Conservation (phyloP, 2,113 vertebrate genomes). For the Rhodinocichla rosea region DNA sequence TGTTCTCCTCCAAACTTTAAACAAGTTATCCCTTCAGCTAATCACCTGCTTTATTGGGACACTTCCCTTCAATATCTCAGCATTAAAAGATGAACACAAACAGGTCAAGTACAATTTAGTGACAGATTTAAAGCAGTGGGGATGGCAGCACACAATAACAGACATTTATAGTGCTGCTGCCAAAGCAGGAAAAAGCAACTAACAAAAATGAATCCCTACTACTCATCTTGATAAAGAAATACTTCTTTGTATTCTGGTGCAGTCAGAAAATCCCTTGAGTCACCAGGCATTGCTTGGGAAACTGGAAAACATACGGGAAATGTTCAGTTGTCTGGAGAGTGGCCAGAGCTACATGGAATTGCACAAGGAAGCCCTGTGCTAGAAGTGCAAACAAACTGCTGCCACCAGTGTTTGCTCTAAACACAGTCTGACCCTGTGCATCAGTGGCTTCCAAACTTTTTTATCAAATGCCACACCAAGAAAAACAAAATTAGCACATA, state of each 20-base stretch:
- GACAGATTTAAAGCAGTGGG: neutral
- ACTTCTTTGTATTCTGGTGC: neutral
- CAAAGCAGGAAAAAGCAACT: neutral
- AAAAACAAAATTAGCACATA: neutral
- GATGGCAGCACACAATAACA: rapidly evolving
- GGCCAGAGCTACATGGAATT: neutral
- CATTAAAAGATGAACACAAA: neutral
- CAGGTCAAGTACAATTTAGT: neutral
- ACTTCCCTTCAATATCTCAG: neutral
- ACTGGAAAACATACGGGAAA: neutral
- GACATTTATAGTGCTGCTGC: neutral
- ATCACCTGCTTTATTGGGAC: neutral
- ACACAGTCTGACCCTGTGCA: neutral
- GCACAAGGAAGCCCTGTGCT: neutral
- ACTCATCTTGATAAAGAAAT: neutral
- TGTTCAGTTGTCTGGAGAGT: neutral
- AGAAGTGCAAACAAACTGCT: neutral
- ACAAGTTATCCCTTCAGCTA: neutral
- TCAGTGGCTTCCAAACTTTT: neutral
- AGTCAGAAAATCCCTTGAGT: neutral
- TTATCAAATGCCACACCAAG: neutral
- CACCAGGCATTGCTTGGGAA: neutral
- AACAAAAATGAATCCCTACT: neutral
- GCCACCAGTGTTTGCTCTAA: neutral
- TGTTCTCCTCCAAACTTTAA: neutral